Evolutionary conservation across 2,797 vertebrate species (phyloP).

Genomic region (Protonibea diacanthus): DNA sequence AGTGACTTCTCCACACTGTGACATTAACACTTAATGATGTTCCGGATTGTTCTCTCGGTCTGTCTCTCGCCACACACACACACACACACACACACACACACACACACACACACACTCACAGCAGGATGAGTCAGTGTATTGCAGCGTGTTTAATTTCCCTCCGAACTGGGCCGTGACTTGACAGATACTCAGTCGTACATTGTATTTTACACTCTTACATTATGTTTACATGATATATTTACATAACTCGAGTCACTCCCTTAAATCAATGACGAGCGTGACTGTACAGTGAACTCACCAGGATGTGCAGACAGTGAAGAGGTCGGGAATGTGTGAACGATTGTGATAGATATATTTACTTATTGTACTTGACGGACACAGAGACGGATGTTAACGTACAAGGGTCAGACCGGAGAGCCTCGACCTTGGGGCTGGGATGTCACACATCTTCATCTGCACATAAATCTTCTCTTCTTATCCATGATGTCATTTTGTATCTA

Average conservation of each 20-base stretch:
- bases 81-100: not conserved
- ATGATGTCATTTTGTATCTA: no score
- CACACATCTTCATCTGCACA: no score
- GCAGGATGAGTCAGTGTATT: not conserved
- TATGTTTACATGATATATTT: not conserved
- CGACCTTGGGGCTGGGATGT: no score
- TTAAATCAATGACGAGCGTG: not conserved
- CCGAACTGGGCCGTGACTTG: not conserved
- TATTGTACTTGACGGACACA: no score
- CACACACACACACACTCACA: not conserved
- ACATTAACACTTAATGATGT: not conserved
- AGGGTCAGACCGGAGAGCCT: no score
- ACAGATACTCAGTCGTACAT: not conserved
- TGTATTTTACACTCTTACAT: not conserved
- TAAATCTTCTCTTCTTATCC: no score
- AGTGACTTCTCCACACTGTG: not conserved
- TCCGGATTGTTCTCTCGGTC: not conserved
- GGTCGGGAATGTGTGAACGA: not conserved
- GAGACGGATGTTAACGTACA: no score
- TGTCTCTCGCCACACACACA: not conserved
- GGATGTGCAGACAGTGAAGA: not conserved
- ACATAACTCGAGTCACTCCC: not conserved
- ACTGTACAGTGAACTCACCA: not conserved
- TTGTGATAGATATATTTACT: no score
- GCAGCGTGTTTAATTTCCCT: not conserved